phyloP scores from a whole-genome alignment of 1,140 invertebrate species.

The Hypothenemus hampei region DNA sequence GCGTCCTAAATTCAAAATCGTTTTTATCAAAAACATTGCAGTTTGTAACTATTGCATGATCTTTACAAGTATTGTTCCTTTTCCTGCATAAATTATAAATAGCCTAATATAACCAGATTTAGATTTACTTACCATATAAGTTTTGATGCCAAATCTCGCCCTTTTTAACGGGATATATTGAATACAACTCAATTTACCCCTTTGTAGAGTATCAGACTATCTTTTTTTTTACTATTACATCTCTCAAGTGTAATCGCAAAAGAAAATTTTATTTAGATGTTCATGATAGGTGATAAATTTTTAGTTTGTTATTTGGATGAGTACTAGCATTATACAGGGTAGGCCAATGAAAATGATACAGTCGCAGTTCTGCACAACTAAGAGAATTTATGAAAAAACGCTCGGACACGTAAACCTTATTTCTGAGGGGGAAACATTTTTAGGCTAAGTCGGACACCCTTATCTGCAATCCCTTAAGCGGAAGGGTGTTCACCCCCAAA shows the following conservation, averaged over 20 bases:
- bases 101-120: constrained; percentile 15
- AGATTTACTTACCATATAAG: constrained; percentile 18
- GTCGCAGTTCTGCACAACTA: no score
- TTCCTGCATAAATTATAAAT: constrained; percentile 18
- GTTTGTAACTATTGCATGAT: constrained; percentile 8
- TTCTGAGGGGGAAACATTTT: no score
- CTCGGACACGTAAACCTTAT: no score
- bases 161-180: constrained; percentile 19
- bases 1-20: neutral
- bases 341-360: no score
- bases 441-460: no score
- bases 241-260: neutral
- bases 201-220: constrained; percentile 13
- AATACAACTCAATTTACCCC: constrained; percentile 9
- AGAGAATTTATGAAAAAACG: no score
- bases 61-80: constrained; percentile 11
- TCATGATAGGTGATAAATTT: neutral
- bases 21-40: constrained; percentile 2
- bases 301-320: neutral
- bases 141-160: constrained; percentile 19
- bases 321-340: neutral
- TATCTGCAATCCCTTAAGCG: no score
- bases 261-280: neutral
- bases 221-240: neutral
- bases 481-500: no score